Conservation (phyloP, 2,888 invertebrate species). For the Glaucopsyche alexis region DNA sequence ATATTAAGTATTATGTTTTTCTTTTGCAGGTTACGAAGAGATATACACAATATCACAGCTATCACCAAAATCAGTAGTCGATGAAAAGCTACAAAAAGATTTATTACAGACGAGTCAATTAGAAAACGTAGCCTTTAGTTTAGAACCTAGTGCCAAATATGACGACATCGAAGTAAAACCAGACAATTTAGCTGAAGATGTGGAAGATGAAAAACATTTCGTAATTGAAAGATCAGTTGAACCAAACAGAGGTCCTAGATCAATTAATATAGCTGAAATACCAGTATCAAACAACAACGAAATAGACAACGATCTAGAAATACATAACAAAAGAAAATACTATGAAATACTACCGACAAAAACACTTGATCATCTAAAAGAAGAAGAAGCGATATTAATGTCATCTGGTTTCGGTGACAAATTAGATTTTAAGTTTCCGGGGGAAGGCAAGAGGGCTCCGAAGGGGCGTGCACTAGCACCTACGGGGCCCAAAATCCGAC, state of each 20-base stretch:
- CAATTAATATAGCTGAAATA: slow-evolving; percentile 77
- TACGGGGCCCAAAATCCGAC: slow-evolving; percentile 84
- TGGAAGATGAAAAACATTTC: slow-evolving; percentile 58
- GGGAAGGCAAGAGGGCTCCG: slow-evolving; percentile 89
- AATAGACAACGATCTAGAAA: slow-evolving; percentile 80
- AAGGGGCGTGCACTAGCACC: slow-evolving; percentile 82
- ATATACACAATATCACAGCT: slow-evolving; percentile 83
- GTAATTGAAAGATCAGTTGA: slow-evolving; percentile 79
- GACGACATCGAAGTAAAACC: slow-evolving; percentile 48
- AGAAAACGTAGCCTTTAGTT: slow-evolving; percentile 59
- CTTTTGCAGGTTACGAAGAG: slow-evolving; percentile 77
- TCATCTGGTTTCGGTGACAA: slow-evolving; percentile 68
- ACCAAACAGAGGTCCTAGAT: slow-evolving; percentile 69
- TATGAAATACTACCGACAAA: slow-evolving; percentile 80
- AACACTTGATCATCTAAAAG: slow-evolving; percentile 62
- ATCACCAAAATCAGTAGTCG: slow-evolving; percentile 82
- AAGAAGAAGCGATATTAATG: slow-evolving; percentile 61
- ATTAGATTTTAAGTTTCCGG: slow-evolving; percentile 81
- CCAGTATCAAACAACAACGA: slow-evolving; percentile 78
- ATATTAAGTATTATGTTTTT: slow-evolving; percentile 32
- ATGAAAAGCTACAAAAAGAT: slow-evolving; percentile 47
- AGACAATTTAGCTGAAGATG: slow-evolving; percentile 42
- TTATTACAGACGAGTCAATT: slow-evolving; percentile 60
- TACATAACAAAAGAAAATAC: slow-evolving; percentile 70
- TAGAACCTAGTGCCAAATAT: slow-evolving; percentile 63